Evolutionary conservation across 2,113 vertebrate species (phyloP).

Genomic region (Dunckerocampus dactyliophorus): DNA sequence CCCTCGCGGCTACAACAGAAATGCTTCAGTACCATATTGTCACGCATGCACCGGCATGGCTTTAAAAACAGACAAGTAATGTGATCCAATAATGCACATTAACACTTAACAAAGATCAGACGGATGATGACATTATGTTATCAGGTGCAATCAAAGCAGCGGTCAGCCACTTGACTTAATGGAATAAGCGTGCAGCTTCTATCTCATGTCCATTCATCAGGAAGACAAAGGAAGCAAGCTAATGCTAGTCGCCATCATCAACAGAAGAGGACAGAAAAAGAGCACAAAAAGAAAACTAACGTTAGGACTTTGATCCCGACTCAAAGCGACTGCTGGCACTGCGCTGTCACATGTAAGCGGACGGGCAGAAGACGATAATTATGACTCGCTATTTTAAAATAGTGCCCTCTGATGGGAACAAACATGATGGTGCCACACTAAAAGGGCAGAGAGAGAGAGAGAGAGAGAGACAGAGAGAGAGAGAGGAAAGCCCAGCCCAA

Average conservation of each 20-base stretch:
- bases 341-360: constrained; percentile 12
- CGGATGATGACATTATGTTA: constrained; percentile 29
- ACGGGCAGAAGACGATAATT: constrained; percentile 7
- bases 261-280: constrained; percentile 35
- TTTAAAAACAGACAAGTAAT: not conserved
- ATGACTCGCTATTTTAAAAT: constrained; percentile 3
- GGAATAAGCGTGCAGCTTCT: constrained; percentile 34
- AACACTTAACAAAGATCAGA: constrained; percentile 9
- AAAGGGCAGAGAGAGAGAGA: not conserved
- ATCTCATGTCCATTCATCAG: constrained; percentile 44
- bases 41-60: not conserved
- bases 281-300: too few species aligned
- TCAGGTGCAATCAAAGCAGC: constrained; percentile 30
- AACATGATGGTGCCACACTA: not conserved
- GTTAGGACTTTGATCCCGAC: not conserved
- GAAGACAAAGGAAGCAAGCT: constrained; percentile 38
- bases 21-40: not conserved
- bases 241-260: constrained; percentile 33
- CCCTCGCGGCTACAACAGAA: not conserved
- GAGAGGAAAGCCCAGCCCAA: too few species aligned
- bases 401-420: constrained; percentile 3
- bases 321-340: constrained; percentile 2
- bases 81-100: not conserved
- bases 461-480: not conserved
- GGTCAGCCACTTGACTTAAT: constrained; percentile 32